These are phyloP conservation scores for Drosophila pullipes DNA, from an alignment of 2,888 invertebrate species.

Conservation along the genomic window DNA sequence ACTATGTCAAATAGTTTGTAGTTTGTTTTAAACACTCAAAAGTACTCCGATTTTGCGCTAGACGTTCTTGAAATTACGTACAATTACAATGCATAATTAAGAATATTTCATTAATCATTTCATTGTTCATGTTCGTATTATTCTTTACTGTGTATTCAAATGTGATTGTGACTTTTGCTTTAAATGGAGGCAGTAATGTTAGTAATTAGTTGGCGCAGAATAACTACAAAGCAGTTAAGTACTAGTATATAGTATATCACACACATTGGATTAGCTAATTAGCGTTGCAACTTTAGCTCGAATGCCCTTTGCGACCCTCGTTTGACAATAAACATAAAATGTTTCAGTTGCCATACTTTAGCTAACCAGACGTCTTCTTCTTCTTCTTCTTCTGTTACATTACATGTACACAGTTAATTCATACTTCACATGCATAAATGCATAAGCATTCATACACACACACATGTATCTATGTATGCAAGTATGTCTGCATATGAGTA, in stretches of 20 bases:
- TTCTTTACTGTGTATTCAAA: not conserved
- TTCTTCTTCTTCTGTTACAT: not conserved
- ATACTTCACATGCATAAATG: slow-evolving; percentile 6
- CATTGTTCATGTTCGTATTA: not conserved
- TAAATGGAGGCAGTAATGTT: not conserved
- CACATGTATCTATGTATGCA: not conserved
- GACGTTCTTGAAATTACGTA: not conserved
- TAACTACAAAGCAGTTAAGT: not conserved
- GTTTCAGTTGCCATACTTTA: not conserved
- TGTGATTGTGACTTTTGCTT: not conserved
- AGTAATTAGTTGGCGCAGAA: not conserved
- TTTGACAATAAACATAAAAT: slow-evolving; percentile 7
- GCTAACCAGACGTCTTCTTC: not conserved
- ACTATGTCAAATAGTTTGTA: not conserved
- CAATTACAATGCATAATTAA: not conserved
- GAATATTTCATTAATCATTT: not conserved
- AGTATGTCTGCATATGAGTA: not conserved
- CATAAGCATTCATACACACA: not conserved
- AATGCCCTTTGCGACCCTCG: not conserved
- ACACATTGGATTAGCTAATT: not conserved
- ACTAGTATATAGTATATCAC: not conserved
- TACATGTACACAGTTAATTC: slow-evolving; percentile 6
- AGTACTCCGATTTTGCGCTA: not conserved
- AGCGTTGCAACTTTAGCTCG: not conserved
- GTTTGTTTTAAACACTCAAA: not conserved